Conservation (phyloP, 2,888 invertebrate genomes). For the Hartigia nigra region DNA sequence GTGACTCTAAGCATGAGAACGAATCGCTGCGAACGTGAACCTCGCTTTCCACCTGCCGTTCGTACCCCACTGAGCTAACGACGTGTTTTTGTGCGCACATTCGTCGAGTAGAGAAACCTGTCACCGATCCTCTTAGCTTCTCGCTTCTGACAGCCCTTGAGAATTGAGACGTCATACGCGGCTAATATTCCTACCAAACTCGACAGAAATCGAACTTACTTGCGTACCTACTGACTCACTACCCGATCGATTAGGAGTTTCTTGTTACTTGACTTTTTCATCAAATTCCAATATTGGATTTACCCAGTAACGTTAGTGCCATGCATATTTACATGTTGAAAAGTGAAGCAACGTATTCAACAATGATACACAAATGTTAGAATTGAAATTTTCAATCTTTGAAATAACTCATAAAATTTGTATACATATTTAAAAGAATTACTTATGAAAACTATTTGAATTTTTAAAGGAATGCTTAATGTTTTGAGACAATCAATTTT, state of each 20-base stretch:
- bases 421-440: neutral
- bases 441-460: neutral
- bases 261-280: neutral
- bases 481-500: neutral
- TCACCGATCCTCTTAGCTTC: conserved; percentile 10
- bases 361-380: neutral
- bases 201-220: neutral
- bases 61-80: conserved; percentile 21
- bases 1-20: conserved; percentile 5
- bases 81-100: conserved; percentile 21
- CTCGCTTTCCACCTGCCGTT: conserved; percentile 5
- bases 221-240: neutral
- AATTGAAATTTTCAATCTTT: neutral
- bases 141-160: neutral
- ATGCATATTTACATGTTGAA: neutral
- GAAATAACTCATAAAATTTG: neutral
- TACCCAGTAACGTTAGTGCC: neutral
- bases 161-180: conserved; percentile 3
- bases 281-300: neutral
- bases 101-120: conserved; percentile 21
- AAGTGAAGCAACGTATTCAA: neutral
- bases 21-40: neutral
- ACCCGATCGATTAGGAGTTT: neutral
- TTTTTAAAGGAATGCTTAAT: neutral
- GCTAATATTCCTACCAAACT: neutral